Evolutionary conservation across 1,140 invertebrate genomes (phyloP).

Genomic region (Brachionus paranguensis): DNA sequence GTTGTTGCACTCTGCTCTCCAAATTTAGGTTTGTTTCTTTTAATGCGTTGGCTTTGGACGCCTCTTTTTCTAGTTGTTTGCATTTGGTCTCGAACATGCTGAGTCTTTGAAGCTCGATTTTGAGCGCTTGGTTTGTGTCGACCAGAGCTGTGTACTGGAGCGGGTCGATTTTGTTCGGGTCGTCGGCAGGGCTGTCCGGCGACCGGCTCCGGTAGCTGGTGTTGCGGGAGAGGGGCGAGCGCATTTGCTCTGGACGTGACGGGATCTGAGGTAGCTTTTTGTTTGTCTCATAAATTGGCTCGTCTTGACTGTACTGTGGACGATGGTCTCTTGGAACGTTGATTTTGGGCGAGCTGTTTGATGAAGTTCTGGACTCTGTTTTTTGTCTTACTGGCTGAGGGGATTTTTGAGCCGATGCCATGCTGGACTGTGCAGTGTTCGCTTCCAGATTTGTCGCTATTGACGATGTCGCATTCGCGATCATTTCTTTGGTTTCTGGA

Average conservation of each 20-base stretch:
- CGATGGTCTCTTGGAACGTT: neutral
- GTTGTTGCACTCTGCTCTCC: neutral
- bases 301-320: neutral
- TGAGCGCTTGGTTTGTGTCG: slow-evolving; percentile 37
- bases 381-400: neutral
- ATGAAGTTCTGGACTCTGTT: neutral
- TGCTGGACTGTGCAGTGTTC: neutral
- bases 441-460: neutral
- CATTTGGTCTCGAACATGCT: neutral
- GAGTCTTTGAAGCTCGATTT: slow-evolving; percentile 21
- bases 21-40: neutral
- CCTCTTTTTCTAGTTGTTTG: slow-evolving; percentile 16
- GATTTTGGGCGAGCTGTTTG: neutral
- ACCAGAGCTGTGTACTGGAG: slow-evolving; percentile 32
- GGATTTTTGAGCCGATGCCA: neutral
- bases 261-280: slow-evolving; percentile 25
- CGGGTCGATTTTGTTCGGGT: slow-evolving; percentile 3
- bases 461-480: neutral
- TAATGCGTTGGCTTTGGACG: neutral
- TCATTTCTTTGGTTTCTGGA: slow-evolving; percentile 25
- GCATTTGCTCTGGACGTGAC: neutral
- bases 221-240: neutral
- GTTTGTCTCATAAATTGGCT: neutral
- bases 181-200: neutral
- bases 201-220: slow-evolving; percentile 7